phyloP scores from a whole-genome alignment of 2,888 invertebrate genomes.

The Euplexia lucipara region DNA sequence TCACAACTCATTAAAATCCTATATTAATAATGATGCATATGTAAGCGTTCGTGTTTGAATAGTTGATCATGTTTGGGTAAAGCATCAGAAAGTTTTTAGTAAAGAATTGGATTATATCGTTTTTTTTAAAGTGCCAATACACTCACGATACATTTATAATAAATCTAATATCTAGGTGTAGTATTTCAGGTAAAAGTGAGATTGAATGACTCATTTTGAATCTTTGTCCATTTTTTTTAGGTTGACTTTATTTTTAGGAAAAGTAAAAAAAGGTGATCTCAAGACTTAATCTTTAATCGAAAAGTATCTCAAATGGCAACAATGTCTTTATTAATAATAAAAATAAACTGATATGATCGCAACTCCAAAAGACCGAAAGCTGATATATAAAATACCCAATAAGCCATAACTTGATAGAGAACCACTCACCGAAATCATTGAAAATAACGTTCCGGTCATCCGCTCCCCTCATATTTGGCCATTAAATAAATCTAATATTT shows the following conservation, averaged over 20 bases:
- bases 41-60: slow-evolving; percentile 30
- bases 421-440: slow-evolving; percentile 58
- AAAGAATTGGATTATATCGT: background rate
- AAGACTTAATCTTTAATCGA: too few species aligned
- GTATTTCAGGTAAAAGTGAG: too few species aligned
- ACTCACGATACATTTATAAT: too few species aligned
- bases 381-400: slow-evolving; percentile 23
- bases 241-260: too few species aligned
- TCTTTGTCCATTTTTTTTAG: too few species aligned
- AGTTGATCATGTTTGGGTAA: slow-evolving; percentile 14
- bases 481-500: slow-evolving; percentile 65
- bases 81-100: slow-evolving; percentile 14
- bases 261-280: too few species aligned
- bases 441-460: slow-evolving; percentile 58
- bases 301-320: background rate
- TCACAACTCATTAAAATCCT: slow-evolving; percentile 56
- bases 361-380: background rate
- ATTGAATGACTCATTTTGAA: too few species aligned
- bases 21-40: slow-evolving; percentile 38
- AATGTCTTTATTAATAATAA: background rate
- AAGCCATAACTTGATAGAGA: slow-evolving; percentile 40
- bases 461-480: slow-evolving; percentile 50
- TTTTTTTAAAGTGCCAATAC: too few species aligned
- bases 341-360: background rate
- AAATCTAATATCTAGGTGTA: too few species aligned